A percentile compares a stretch with the other conserved stretches of the same genome.
These are phyloP conservation scores for Drosophila seclusa DNA, from an alignment of 2,888 invertebrate genomes.

Conservation along the genomic window DNA sequence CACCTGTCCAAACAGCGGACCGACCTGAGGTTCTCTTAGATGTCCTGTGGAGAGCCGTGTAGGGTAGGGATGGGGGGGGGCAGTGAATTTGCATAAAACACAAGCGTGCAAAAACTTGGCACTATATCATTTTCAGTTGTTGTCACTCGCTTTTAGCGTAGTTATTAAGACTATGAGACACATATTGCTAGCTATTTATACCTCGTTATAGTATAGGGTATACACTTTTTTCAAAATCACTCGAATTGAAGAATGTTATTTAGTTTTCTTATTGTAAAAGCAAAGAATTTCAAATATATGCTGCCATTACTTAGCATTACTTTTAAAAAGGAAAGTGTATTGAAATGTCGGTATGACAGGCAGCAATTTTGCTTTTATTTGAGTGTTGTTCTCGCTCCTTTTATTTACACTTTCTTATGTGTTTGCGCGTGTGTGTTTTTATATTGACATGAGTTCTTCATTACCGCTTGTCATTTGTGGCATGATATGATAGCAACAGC, in stretches of 20 bases:
- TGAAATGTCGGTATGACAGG: neutral
- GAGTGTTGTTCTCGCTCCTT: slow-evolving; percentile 11
- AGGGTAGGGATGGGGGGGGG: neutral
- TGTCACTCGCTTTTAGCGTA: slow-evolving; percentile 13
- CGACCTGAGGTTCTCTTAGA: slow-evolving; percentile 22
- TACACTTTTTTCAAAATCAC: neutral
- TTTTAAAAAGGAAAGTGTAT: slow-evolving; percentile 9
- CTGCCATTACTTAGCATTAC: neutral
- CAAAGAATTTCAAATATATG: neutral
- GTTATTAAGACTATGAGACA: slow-evolving; percentile 1
- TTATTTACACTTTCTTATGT: neutral
- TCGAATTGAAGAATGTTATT: neutral
- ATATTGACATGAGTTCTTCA: slow-evolving; percentile 65
- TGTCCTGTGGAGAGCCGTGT: slow-evolving; percentile 24
- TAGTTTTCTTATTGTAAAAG: neutral
- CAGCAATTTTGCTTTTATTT: neutral
- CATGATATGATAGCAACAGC: slow-evolving; percentile 22
- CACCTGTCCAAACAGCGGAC: slow-evolving; percentile 72
- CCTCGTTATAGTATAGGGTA: neutral
- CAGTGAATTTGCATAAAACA: slow-evolving; percentile 74
- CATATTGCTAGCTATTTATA: neutral
- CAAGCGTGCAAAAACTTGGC: slow-evolving; percentile 66
- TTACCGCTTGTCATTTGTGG: slow-evolving; percentile 49
- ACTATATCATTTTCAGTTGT: slow-evolving; percentile 70
- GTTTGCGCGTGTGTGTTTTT: slow-evolving; percentile 24